These are phyloP conservation scores for Siphlonurus alternatus DNA, from an alignment of 2,888 invertebrate genomes.

Conservation along the genomic window DNA sequence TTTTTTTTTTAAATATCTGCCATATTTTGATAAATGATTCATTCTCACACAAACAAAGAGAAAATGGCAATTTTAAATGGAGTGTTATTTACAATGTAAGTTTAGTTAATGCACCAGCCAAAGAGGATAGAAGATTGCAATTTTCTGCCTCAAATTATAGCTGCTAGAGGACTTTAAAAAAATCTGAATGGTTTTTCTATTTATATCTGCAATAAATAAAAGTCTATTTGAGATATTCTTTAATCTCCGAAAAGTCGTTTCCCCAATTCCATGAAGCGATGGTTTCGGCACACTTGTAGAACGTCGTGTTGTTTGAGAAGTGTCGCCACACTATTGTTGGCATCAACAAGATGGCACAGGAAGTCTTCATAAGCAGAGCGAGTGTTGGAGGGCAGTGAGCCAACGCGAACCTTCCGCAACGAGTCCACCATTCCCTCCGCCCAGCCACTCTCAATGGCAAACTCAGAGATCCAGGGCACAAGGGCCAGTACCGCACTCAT, in stretches of 20 bases:
- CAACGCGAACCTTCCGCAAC: slow-evolving; percentile 65
- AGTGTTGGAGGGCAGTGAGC: slow-evolving; percentile 63
- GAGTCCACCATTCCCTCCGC: slow-evolving; percentile 72
- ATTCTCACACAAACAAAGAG: too few species aligned
- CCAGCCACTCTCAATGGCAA: slow-evolving; percentile 88
- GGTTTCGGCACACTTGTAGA: slow-evolving; percentile 66
- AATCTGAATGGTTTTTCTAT: too few species aligned
- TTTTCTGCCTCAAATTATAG: too few species aligned
- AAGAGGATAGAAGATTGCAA: too few species aligned
- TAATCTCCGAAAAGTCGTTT: slow-evolving; percentile 78
- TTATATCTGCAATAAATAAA: too few species aligned
- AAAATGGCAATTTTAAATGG: too few species aligned
- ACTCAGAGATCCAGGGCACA: slow-evolving; percentile 79
- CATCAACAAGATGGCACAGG: slow-evolving; percentile 65
- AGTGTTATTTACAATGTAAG: too few species aligned
- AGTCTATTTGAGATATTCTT: too few species aligned
- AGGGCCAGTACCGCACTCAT: slow-evolving; percentile 64
- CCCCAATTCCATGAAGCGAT: slow-evolving; percentile 76
- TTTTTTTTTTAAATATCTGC: too few species aligned
- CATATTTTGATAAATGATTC: too few species aligned
- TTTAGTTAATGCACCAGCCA: too few species aligned
- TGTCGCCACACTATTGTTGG: slow-evolving; percentile 52
- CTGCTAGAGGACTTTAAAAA: too few species aligned
- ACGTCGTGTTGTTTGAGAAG: slow-evolving; percentile 71
- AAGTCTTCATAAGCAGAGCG: slow-evolving; percentile 85